Evolutionary conservation across 2,113 vertebrate genomes (phyloP).

Genomic region (Hiodon alosoides): DNA sequence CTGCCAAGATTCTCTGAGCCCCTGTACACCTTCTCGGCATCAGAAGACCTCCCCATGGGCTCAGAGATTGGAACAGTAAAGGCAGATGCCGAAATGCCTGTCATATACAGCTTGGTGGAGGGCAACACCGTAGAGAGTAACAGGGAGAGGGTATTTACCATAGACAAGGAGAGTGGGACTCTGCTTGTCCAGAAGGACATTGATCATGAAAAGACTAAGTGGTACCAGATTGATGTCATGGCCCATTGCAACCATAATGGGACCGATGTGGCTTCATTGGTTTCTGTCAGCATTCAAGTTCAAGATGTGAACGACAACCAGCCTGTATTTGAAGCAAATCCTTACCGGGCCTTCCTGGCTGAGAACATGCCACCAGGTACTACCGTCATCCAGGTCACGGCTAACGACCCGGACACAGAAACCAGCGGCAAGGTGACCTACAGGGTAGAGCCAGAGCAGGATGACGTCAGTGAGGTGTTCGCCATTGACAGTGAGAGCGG

Average conservation of each 20-base stretch:
- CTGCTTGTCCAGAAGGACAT: conserved; percentile 80
- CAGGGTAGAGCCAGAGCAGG: conserved; percentile 64
- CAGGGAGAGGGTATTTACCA: conserved; percentile 76
- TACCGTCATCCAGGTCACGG: conserved; percentile 91
- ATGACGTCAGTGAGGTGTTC: conserved; percentile 67
- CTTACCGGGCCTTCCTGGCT: conserved; percentile 82
- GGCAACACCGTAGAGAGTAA: conserved; percentile 92
- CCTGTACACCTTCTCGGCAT: conserved; percentile 84
- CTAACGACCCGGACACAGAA: conserved; percentile 88
- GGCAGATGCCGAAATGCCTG: conserved; percentile 76
- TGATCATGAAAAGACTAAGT: conserved; percentile 89
- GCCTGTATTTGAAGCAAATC: conserved; percentile 86
- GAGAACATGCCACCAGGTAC: conserved; percentile 93
- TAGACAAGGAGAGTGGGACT: conserved; percentile 79
- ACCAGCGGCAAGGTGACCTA: conserved; percentile 85
- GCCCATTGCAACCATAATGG: conserved; percentile 82
- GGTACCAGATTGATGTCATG: conserved; percentile 90
- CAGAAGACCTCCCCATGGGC: conserved; percentile 82
- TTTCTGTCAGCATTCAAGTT: conserved; percentile 87
- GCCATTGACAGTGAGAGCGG: conserved; percentile 80
- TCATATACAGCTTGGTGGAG: conserved; percentile 92
- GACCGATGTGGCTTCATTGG: conserved; percentile 79
- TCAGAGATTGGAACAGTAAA: conserved; percentile 84
- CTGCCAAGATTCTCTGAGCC: conserved; percentile 92
- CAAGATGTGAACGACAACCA: conserved; percentile 93